These are phyloP conservation scores for Diabrotica undecimpunctata DNA, from an alignment of 1,140 invertebrate genomes.

Conservation along the genomic window DNA sequence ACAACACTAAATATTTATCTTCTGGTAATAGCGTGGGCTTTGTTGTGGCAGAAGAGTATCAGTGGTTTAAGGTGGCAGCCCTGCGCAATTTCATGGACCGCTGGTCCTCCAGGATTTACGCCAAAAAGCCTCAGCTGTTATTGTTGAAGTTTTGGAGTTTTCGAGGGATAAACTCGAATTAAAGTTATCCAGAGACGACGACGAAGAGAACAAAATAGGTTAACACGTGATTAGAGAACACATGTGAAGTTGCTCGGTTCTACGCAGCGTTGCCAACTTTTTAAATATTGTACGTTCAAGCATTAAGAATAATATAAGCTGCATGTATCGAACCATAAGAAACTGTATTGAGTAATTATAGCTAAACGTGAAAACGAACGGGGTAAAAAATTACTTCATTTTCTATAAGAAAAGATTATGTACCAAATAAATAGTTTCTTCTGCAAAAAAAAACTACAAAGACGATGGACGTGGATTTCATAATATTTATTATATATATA, in stretches of 20 bases:
- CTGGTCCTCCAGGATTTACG: conserved; percentile 5
- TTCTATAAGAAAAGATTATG: no score
- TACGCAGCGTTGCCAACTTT: no score
- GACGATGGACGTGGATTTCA: no score
- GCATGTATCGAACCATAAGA: no score
- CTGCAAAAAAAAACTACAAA: no score
- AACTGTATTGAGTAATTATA: no score
- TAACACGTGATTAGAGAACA: conserved; percentile 8
- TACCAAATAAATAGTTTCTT: no score
- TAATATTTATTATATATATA: no score
- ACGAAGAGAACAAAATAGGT: not conserved
- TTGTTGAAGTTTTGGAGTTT: conserved; percentile 8
- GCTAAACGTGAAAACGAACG: no score
- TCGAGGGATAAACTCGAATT: conserved; percentile 5
- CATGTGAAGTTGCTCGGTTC: not conserved
- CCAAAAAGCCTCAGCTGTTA: conserved; percentile 6
- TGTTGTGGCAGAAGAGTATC: not conserved
- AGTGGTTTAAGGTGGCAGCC: not conserved
- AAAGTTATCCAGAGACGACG: not conserved
- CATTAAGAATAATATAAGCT: no score
- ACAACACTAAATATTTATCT: not conserved
- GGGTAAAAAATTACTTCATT: no score
- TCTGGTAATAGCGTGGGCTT: not conserved
- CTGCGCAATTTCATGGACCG: conserved; percentile 12
- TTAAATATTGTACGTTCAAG: no score